These are phyloP conservation scores for Tapirus indicus DNA, from an alignment of 2,797 vertebrate genomes.

Conservation along the genomic window DNA sequence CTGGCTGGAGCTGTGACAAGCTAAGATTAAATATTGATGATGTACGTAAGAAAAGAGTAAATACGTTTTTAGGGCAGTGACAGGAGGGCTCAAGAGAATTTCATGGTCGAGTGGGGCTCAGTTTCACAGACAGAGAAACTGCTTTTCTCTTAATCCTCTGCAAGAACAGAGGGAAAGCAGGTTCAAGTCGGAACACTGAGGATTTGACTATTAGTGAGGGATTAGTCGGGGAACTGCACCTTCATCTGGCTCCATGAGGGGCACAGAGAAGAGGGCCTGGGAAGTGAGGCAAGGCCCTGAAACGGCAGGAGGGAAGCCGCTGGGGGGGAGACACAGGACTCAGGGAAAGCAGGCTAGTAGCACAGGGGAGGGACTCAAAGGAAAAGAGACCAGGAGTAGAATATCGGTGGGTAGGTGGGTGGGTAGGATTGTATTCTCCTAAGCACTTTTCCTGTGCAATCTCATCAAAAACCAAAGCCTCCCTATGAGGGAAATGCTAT, in stretches of 20 bases:
- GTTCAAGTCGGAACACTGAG: background rate
- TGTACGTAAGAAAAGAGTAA: slow-evolving; percentile 16
- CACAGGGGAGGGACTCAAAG: background rate
- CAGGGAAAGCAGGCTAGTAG: background rate
- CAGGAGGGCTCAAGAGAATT: slow-evolving; percentile 23
- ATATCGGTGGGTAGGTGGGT: background rate
- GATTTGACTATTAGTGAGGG: background rate
- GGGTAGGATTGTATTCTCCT: background rate
- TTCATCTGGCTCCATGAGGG: background rate
- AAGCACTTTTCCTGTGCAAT: background rate
- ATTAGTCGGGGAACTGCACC: background rate
- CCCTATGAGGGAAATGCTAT: background rate
- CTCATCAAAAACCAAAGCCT: background rate
- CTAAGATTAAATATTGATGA: slow-evolving; percentile 46
- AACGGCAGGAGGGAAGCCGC: background rate
- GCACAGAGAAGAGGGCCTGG: background rate
- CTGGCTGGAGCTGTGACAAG: background rate
- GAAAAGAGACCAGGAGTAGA: background rate
- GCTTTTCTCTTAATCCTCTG: slow-evolving; percentile 33
- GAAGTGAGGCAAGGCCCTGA: background rate
- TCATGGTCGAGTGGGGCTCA: background rate
- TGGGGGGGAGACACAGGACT: background rate
- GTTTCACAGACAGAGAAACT: background rate
- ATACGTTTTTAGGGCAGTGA: background rate
- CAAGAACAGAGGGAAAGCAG: slow-evolving; percentile 36